These are phyloP conservation scores for Beaufortia kweichowensis DNA, from an alignment of 2,113 vertebrate genomes.

Conservation along the genomic window DNA sequence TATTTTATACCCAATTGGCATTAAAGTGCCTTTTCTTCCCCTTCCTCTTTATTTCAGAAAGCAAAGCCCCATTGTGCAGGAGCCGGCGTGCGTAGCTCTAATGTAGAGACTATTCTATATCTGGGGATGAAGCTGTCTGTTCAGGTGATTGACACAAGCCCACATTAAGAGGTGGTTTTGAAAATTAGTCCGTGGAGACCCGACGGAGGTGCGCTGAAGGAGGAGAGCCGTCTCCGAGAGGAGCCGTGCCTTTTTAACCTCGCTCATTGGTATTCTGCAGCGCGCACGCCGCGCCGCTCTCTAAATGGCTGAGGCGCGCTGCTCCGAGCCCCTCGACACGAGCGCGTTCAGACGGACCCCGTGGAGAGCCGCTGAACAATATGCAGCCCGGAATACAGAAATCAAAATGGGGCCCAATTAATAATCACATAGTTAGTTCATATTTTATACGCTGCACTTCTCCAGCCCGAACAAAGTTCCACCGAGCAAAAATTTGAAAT, in stretches of 20 bases:
- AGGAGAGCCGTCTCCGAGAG: slow-evolving; percentile 97
- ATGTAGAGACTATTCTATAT: slow-evolving; percentile 97
- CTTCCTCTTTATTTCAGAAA: slow-evolving; percentile 57
- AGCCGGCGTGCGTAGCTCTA: slow-evolving; percentile 86
- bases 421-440: slow-evolving; percentile 99
- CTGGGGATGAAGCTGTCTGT: slow-evolving; percentile 99
- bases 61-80: slow-evolving; percentile 81
- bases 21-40: slow-evolving; percentile 80
- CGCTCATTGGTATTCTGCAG: slow-evolving; percentile 99
- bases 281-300: slow-evolving; percentile 91
- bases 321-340: slow-evolving; percentile 95
- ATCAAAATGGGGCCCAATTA: slow-evolving; percentile 98
- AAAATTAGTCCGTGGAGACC: slow-evolving; percentile 99
- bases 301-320: slow-evolving; percentile 98
- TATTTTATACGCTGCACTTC: slow-evolving; percentile 87
- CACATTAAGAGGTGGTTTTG: slow-evolving; percentile 99
- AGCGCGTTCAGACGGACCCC: slow-evolving; percentile 96
- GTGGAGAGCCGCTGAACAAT: slow-evolving; percentile 95
- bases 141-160: slow-evolving; percentile 99
- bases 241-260: slow-evolving; percentile 99
- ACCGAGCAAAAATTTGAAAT: slow-evolving; percentile 54
- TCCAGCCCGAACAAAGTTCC: slow-evolving; percentile 65
- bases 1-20: slow-evolving; percentile 80
- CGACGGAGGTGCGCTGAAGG: slow-evolving; percentile 93
- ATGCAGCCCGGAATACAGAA: slow-evolving; percentile 95